Conservation (phyloP, 2,113 vertebrate genomes). For the Ammospiza nelsoni region DNA sequence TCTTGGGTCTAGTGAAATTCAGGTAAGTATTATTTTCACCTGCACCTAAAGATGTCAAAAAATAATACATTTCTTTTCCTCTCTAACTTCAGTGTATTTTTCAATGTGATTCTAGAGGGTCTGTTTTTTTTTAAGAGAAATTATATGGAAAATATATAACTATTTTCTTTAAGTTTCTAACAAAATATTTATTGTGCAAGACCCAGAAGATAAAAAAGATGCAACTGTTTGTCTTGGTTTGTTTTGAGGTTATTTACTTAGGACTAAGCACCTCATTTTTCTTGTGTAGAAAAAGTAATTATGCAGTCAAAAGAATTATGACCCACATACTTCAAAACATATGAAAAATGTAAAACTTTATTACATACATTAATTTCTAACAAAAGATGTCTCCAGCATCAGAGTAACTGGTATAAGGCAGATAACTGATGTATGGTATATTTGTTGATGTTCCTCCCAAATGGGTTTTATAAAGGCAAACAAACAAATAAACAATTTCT, state of each 20-base stretch:
- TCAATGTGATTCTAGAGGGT: not conserved
- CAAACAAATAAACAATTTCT: conserved; percentile 85
- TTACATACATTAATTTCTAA: conserved; percentile 86
- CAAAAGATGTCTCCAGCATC: conserved; percentile 77
- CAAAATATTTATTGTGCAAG: conserved; percentile 75
- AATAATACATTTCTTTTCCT: conserved; percentile 27
- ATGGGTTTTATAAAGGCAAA: conserved; percentile 81
- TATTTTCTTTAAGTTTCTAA: conserved; percentile 57
- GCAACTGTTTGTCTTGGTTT: conserved; percentile 78
- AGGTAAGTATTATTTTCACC: not conserved
- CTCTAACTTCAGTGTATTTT: not conserved
- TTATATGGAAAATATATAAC: conserved; percentile 53
- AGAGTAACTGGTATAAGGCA: conserved; percentile 74
- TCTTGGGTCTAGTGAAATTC: not conserved
- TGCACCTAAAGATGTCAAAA: not conserved
- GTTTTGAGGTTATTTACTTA: conserved; percentile 84
- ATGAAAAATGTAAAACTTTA: conserved; percentile 89
- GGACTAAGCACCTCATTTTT: conserved; percentile 83
- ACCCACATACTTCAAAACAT: conserved; percentile 82
- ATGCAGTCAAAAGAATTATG: conserved; percentile 84
- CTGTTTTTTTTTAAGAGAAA: not conserved
- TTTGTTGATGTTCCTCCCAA: conserved; percentile 76
- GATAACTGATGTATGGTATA: conserved; percentile 78
- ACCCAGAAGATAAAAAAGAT: conserved; percentile 75
- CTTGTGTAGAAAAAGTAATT: conserved; percentile 85